Percentiles rank a stretch among this genome's conserved stretches.
Evolutionary conservation across 2,113 vertebrate species (phyloP).

Genomic region (Lophotis ruficrista): DNA sequence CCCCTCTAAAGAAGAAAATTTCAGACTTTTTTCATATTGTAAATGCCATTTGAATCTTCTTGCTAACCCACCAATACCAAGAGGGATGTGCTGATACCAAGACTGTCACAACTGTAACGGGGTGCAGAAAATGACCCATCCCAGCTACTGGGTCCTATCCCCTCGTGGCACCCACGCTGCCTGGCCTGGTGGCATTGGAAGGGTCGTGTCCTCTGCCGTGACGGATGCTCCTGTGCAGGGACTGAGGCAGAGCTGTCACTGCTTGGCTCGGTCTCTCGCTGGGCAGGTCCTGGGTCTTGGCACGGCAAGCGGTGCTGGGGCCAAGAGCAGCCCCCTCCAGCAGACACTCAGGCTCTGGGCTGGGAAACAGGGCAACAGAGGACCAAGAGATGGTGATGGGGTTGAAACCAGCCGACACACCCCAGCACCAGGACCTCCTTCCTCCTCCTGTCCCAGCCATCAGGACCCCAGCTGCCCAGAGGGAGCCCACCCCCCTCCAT

Average conservation of each 20-base stretch:
- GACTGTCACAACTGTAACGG: background rate
- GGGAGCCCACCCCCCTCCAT: background rate
- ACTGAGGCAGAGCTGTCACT: background rate
- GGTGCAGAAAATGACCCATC: background rate
- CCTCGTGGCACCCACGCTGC: accelerated
- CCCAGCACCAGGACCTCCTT: background rate
- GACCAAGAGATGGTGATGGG: background rate
- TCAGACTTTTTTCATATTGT: background rate
- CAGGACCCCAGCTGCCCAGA: background rate
- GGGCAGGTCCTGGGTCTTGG: background rate
- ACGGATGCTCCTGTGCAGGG: background rate
- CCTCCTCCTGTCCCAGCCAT: background rate
- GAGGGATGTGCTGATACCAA: background rate
- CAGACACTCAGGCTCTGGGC: accelerated
- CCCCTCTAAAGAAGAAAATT: background rate
- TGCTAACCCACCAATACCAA: accelerated
- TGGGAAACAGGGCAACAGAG: background rate
- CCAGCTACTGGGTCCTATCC: background rate
- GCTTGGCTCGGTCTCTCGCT: accelerated
- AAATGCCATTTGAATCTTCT: background rate
- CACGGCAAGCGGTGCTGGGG: accelerated
- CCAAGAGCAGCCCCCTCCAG: background rate
- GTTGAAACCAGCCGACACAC: background rate
- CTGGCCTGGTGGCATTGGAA: background rate
- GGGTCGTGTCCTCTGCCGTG: background rate